Evolutionary conservation across 2,888 invertebrate species (phyloP).

Genomic region (Melipona bicolor): DNA sequence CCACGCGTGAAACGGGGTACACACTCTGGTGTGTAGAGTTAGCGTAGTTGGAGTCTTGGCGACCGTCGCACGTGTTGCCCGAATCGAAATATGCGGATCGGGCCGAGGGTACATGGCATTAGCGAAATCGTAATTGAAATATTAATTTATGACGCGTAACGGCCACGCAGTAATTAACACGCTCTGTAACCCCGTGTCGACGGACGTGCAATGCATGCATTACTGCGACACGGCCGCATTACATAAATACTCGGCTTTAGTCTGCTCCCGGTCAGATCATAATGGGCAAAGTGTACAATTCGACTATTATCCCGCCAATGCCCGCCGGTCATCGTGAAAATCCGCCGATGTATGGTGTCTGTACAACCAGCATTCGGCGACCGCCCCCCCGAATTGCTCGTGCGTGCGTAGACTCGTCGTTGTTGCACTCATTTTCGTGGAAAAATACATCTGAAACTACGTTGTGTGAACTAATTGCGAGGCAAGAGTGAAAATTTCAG

Average conservation of each 20-base stretch:
- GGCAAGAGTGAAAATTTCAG: too few species aligned
- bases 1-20: too few species aligned
- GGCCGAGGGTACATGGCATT: conserved; percentile 67
- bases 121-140: conserved; percentile 81
- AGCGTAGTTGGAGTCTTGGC: neutral
- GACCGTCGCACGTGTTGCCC: neutral
- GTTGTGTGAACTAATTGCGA: too few species aligned
- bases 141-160: conserved; percentile 81
- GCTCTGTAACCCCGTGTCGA: conserved; percentile 76
- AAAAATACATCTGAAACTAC: neutral
- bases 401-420: conserved; percentile 38
- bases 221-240: conserved; percentile 76
- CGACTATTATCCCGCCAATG: conserved; percentile 74
- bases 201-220: conserved; percentile 80
- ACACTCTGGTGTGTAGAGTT: too few species aligned
- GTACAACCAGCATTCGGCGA: neutral
- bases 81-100: conserved; percentile 52
- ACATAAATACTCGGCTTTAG: conserved; percentile 81
- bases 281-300: conserved; percentile 78
- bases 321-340: conserved; percentile 71
- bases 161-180: conserved; percentile 80
- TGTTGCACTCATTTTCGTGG: neutral
- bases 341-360: conserved; percentile 57
- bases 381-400: conserved; percentile 37
- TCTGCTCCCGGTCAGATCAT: conserved; percentile 74